phyloP scores from a whole-genome alignment of 2,113 vertebrate genomes.

The Ammodramus savannarum region DNA sequence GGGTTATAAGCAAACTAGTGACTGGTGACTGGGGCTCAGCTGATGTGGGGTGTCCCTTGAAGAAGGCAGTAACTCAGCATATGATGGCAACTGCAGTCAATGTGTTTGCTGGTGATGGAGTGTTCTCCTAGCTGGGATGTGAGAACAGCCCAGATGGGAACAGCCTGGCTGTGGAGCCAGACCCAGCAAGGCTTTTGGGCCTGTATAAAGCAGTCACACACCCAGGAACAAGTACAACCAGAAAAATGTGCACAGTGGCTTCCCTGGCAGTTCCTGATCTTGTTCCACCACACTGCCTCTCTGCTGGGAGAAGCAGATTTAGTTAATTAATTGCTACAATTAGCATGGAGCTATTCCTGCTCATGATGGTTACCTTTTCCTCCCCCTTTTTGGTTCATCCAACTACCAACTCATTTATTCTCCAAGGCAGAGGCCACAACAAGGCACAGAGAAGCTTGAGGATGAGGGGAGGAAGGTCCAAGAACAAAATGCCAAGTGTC shows the following conservation, averaged over 20 bases:
- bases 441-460: neutral
- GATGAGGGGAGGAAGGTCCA: neutral
- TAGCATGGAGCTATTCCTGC: conserved; percentile 6
- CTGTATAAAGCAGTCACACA: neutral
- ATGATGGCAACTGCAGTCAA: neutral
- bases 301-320: neutral
- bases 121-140: fast-evolving
- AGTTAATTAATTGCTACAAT: conserved; percentile 52
- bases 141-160: neutral
- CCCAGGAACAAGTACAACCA: neutral
- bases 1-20: neutral
- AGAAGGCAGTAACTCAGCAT: neutral
- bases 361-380: neutral
- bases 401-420: neutral
- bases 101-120: neutral
- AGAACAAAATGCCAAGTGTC: neutral
- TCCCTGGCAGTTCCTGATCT: neutral
- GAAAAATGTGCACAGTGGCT: neutral
- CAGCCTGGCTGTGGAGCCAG: neutral
- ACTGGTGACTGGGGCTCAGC: neutral
- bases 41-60: neutral
- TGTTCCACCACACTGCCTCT: neutral
- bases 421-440: neutral
- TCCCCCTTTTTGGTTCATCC: neutral
- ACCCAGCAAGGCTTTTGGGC: neutral